Conservation (phyloP, 2,113 vertebrate species). For the Nipponia nippon region DNA sequence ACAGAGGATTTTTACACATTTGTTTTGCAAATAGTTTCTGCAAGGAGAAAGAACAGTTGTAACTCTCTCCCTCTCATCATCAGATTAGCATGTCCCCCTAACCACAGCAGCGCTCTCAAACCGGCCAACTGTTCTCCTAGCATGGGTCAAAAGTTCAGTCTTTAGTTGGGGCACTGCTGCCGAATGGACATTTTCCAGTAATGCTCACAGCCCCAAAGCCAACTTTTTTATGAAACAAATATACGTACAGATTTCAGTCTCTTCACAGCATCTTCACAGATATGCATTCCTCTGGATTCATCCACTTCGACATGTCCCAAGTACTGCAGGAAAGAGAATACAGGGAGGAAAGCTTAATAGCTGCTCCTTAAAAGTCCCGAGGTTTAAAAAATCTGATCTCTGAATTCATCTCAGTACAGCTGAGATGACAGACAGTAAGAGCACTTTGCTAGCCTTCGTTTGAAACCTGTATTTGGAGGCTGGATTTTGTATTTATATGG, state of each 20-base stretch:
- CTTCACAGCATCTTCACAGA: constrained; percentile 99
- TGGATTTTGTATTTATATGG: not conserved
- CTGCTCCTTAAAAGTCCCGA: not conserved
- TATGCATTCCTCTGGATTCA: constrained; percentile 98
- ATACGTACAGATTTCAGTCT: constrained; percentile 96
- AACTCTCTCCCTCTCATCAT: constrained; percentile 31
- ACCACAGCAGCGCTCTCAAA: constrained; percentile 10
- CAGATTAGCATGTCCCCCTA: constrained; percentile 15
- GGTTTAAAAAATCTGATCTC: not conserved
- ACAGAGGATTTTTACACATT: constrained; percentile 36
- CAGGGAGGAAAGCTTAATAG: not conserved
- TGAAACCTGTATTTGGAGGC: not conserved
- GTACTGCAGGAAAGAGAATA: constrained; percentile 77
- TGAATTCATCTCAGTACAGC: not conserved
- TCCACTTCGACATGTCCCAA: constrained; percentile 97
- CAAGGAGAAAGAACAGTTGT: constrained; percentile 25
- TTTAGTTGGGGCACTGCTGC: not conserved
- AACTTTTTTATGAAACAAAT: constrained; percentile 26
- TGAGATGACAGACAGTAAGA: not conserved
- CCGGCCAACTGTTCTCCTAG: constrained; percentile 14
- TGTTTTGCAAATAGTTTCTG: constrained; percentile 45
- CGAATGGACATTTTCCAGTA: not conserved
- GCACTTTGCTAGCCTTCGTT: not conserved
- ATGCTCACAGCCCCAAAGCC: not conserved
- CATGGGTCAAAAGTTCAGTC: constrained; percentile 33